Evolutionary conservation across 2,113 vertebrate species (phyloP).

Genomic region (Chlorodrepanis virens): DNA sequence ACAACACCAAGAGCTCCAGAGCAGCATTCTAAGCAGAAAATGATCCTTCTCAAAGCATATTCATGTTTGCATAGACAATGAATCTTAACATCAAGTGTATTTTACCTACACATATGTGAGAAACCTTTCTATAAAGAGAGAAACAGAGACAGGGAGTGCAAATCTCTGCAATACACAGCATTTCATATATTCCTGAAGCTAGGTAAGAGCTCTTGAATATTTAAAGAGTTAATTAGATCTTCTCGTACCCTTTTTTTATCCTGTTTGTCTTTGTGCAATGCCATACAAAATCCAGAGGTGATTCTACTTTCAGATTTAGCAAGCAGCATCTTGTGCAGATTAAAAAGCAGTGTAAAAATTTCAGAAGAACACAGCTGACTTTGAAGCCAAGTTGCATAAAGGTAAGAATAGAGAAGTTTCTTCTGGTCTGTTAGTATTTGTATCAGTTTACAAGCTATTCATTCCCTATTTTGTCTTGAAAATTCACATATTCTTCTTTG

Average conservation of each 20-base stretch:
- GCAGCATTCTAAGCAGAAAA: background rate
- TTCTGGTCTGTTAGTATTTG: background rate
- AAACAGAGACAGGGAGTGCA: background rate
- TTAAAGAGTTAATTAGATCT: background rate
- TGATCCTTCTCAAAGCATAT: background rate
- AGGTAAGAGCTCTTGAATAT: background rate
- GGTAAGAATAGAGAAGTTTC: background rate
- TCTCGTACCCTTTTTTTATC: rapidly evolving
- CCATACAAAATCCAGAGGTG: background rate
- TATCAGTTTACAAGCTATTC: background rate
- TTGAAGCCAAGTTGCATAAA: background rate
- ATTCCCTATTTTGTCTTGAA: background rate
- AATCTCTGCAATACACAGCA: background rate
- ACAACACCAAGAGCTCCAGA: background rate
- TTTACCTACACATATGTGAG: background rate
- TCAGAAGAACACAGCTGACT: background rate
- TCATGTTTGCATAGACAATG: background rate
- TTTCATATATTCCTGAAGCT: background rate
- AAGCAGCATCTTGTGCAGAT: background rate
- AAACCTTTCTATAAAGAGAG: background rate
- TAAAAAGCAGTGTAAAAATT: background rate
- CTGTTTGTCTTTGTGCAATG: background rate
- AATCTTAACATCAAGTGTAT: background rate
- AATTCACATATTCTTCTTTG: background rate
- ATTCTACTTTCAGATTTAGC: background rate